Conservation (phyloP, 2,888 invertebrate species). For the Mimachlamys varia region DNA sequence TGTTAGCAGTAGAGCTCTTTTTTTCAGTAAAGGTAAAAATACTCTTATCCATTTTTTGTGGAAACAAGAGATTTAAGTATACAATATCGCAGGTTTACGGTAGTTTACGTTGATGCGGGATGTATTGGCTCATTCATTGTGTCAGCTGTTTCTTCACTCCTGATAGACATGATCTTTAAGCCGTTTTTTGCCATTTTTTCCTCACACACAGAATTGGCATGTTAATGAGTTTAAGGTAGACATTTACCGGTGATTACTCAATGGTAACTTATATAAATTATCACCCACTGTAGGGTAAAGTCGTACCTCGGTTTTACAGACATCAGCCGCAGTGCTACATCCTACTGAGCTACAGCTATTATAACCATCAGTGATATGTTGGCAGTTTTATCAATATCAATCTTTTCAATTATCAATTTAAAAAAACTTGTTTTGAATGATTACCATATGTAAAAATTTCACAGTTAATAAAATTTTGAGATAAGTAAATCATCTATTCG, state of each 20-base stretch:
- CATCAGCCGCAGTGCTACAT: too few relatives aligned
- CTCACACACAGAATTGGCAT: not conserved
- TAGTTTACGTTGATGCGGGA: not conserved
- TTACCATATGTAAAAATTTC: too few relatives aligned
- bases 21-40: slow-evolving; percentile 5
- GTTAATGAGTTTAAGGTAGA: not conserved
- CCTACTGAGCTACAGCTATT: too few relatives aligned
- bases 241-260: not conserved
- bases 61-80: not conserved
- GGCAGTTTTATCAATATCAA: too few relatives aligned
- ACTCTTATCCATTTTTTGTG: not conserved
- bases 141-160: not conserved
- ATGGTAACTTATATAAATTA: not conserved
- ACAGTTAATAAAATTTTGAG: too few relatives aligned
- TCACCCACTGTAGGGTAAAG: not conserved
- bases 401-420: too few relatives aligned
- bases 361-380: too few relatives aligned
- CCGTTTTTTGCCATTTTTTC: not conserved
- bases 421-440: too few relatives aligned
- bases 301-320: too few relatives aligned
- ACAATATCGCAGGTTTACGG: not conserved
- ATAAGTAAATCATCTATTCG: too few relatives aligned
- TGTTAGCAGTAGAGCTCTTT: not conserved
- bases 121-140: not conserved
- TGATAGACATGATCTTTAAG: not conserved